Conservation (phyloP, 2,797 vertebrate species). For the Anguilla megastoma region DNA sequence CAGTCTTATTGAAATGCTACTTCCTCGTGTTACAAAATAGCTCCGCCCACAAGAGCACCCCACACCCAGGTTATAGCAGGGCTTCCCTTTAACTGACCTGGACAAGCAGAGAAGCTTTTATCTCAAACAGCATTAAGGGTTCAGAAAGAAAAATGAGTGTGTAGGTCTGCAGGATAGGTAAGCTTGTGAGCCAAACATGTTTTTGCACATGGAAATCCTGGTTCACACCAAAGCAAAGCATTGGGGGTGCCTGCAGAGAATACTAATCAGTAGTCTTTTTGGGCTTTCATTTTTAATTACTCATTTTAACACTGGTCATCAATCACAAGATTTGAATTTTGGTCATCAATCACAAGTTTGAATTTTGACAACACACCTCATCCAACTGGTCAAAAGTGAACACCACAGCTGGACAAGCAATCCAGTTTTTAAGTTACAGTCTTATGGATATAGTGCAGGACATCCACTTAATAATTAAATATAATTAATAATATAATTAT, state of each 20-base stretch:
- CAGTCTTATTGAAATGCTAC: neutral
- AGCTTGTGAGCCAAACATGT: neutral
- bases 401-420: no score
- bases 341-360: neutral
- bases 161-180: neutral
- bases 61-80: neutral
- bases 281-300: neutral
- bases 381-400: neutral
- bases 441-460: neutral
- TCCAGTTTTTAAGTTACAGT: no score
- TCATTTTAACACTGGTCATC: neutral
- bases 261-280: neutral
- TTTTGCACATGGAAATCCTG: slow-evolving; percentile 4
- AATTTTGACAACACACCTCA: neutral
- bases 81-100: neutral
- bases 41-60: neutral
- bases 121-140: neutral
- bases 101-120: neutral
- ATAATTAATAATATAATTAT: neutral
- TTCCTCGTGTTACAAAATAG: neutral
- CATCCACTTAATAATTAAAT: neutral
- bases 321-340: no score
- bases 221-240: neutral
- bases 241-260: neutral
- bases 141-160: neutral